Base-by-base conservation (phyloP, 2,113 vertebrate species). In the Bambusicola thoracicus region DNA sequence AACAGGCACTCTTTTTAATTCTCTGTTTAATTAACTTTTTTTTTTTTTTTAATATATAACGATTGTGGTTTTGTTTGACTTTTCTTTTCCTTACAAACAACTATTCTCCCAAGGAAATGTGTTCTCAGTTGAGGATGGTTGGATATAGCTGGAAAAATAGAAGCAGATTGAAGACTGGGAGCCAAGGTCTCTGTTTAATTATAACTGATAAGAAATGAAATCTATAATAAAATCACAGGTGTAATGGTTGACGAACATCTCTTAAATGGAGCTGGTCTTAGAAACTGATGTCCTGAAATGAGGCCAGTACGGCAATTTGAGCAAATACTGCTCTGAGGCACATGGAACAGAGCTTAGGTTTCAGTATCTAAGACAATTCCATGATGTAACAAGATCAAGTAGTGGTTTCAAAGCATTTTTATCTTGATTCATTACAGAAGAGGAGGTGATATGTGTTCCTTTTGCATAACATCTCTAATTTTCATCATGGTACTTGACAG, bases 401-500 rank as follows among this genome's bases (percentile, higher is more conserved):
- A 24, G 21, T 22, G 56, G 11, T 53, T 95, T 85, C 8, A 38
- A 74, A 58, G 44, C 1, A 80, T 80, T 82, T 34, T 85, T 79
- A 13, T 40, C 38, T 24, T 40, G 2, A 1, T 79, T 67, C 9
- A 8, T 32, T 58, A 59, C 6, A 27, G 19, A 85, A 80, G 5
- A 34, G 21, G 70, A 68, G 34, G n/a, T 21, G 21, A 25, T 84
- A 44, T 40, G 49, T 93, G 61, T 82, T 95, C 32, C 46, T 94
- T 85, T 77, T 53, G n/a, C 73, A 79, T 27, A 68, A 38, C 38
- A 78, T 3, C 13, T 68, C 58, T 56, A 61, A 94, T 87, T 92
- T 87, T 78, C 81, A 92, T 84, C 93, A 85, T 87, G 30, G n/a
- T 41, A 49, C 21, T 79, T 90, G 86, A 86, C 43, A 8, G 81